Evolutionary conservation across 1,140 invertebrate species (phyloP), one percentile per base, ranked within the genome.

Genomic region (Dendroctonus ponderosae): DNA sequence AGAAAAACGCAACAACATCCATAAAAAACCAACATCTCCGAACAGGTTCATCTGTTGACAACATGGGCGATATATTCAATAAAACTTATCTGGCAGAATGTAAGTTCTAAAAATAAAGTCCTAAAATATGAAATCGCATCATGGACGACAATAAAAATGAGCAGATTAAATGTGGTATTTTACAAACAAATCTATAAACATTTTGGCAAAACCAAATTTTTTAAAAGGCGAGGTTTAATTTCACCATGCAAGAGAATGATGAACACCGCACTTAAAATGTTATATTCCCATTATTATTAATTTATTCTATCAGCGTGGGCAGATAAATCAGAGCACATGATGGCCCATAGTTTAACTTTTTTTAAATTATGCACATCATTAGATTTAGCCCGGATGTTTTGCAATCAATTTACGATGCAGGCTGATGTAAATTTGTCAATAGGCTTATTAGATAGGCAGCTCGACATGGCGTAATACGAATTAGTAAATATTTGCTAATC

Each of bases 251-350:
- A 15, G 14, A n/a, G n/a, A 44, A 44, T 7, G n/a, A n/a, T 44
- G n/a, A 44, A 44, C 7, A 56, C 41, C 52, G 41, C n/a, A 56
- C 8, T 39, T 51, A 62, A 41, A 41, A 62, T 39, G 40, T 62
- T 62, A 62, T 48, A 61, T 40, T n/a, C 9, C 59, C 43, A 49
- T 61, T 61, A 61, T 52, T 52, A 62, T 62, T 62, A 62, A 62
- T 62, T 52, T 62, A 62, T 62, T 62, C 60, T 9, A 53, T 62
- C 39, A 53, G 60, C 60, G 60, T 49, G 14, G 48, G 60, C 43
- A 40, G 37, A 52, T 48, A 52, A 62, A 62, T 62, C 60, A 43
- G 50, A 41, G 39, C 40, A 26, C 40, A 52, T 51, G 60, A 52
- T 53, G 60, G 50, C 44, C 12, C 46, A 7, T 9, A 14, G 48